phyloP scores from a whole-genome alignment of 2,888 invertebrate species.

The Steinernema carpocapsae region DNA sequence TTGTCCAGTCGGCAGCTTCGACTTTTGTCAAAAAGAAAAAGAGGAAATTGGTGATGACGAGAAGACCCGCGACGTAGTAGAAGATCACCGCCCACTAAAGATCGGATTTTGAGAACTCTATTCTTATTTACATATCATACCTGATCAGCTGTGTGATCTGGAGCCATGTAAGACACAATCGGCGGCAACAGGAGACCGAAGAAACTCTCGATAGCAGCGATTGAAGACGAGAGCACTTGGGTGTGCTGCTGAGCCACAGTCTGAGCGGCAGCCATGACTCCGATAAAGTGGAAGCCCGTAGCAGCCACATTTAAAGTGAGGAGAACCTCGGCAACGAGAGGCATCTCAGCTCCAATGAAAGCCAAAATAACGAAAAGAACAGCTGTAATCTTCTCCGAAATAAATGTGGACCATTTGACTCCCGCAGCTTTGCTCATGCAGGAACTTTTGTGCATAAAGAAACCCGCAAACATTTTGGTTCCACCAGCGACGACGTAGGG shows the following conservation, averaged over 20 bases:
- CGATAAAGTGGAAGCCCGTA: not conserved
- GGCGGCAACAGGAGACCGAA: not conserved
- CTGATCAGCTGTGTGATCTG: not conserved
- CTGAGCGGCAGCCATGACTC: not conserved
- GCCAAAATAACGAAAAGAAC: not conserved
- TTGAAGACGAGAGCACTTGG: not conserved
- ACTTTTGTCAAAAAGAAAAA: not conserved
- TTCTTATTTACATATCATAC: not conserved
- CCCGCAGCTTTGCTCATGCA: not conserved
- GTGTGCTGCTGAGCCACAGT: slow-evolving; percentile 8
- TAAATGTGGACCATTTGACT: not conserved
- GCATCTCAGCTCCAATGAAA: not conserved
- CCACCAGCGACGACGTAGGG: not conserved
- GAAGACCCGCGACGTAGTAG: not conserved
- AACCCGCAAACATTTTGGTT: not conserved
- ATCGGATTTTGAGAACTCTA: not conserved
- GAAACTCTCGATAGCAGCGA: not conserved
- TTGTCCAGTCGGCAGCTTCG: not conserved
- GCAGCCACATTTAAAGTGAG: not conserved
- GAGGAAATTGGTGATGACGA: not conserved
- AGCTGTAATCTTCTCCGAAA: not conserved
- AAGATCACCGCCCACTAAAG: not conserved
- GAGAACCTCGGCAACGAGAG: not conserved
- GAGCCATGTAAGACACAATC: not conserved
- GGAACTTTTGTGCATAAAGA: not conserved